Evolutionary conservation across 2,113 vertebrate species (phyloP).

Genomic region (Leuciscus idus): DNA sequence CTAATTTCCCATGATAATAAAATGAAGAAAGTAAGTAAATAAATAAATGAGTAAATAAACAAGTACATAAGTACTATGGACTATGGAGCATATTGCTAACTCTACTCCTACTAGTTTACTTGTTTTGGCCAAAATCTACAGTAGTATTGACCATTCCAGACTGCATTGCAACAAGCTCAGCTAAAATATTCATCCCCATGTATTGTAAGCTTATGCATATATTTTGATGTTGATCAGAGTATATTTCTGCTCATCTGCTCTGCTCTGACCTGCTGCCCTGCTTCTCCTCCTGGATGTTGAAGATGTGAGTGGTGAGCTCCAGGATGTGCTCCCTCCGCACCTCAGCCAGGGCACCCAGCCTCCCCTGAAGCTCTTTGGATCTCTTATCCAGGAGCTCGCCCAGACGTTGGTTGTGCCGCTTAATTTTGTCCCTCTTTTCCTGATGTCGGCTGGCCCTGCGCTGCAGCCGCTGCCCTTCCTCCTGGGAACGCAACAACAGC

Average conservation of each 20-base stretch:
- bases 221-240: not conserved
- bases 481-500: slow-evolving; percentile 84
- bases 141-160: not conserved
- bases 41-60: not conserved
- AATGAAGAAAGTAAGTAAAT: not conserved
- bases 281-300: slow-evolving; percentile 91
- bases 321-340: slow-evolving; percentile 83
- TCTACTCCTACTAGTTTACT: not conserved
- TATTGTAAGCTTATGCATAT: not conserved
- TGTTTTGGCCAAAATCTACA: not conserved
- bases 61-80: too few relatives aligned
- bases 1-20: not conserved
- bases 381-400: slow-evolving; percentile 87
- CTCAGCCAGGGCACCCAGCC: slow-evolving; percentile 80
- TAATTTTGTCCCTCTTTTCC: slow-evolving; percentile 96
- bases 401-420: slow-evolving; percentile 87
- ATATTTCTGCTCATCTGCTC: not conserved
- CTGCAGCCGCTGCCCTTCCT: slow-evolving; percentile 89
- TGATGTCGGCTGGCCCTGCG: slow-evolving; percentile 89
- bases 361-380: slow-evolving; percentile 77
- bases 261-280: slow-evolving; percentile 82
- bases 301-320: slow-evolving; percentile 91
- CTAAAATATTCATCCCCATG: not conserved
- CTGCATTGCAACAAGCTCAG: not conserved
- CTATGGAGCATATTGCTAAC: too few relatives aligned